Percentiles rank a stretch among this genome's conserved stretches.
phyloP scores from a whole-genome alignment of 2,888 invertebrate species.

The Boloria euphrosyne region DNA sequence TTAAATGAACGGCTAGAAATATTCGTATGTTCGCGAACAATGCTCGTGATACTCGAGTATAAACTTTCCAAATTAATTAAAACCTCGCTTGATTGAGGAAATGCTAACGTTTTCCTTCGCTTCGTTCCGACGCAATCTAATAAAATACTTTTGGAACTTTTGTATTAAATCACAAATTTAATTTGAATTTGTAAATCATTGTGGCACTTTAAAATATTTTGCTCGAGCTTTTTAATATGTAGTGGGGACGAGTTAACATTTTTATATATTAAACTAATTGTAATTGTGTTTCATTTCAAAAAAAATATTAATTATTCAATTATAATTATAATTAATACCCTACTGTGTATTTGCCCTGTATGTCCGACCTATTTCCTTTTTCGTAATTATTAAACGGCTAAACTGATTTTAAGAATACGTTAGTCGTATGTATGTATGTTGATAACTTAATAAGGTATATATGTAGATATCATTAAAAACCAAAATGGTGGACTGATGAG shows the following conservation, averaged over 20 bases:
- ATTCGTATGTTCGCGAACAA: slow-evolving; percentile 27
- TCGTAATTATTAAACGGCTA: too few species aligned
- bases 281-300: too few species aligned
- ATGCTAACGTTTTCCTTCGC: slow-evolving; percentile 22
- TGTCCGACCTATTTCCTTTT: too few species aligned
- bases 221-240: neutral
- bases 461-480: too few species aligned
- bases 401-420: too few species aligned
- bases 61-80: slow-evolving; percentile 38
- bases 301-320: too few species aligned
- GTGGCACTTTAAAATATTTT: slow-evolving; percentile 17
- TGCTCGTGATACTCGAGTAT: slow-evolving; percentile 22
- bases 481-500: too few species aligned
- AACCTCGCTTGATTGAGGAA: slow-evolving; percentile 38
- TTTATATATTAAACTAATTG: too few species aligned
- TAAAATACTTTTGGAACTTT: slow-evolving; percentile 38
- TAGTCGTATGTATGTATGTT: too few species aligned
- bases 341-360: too few species aligned
- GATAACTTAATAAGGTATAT: too few species aligned
- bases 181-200: slow-evolving; percentile 33
- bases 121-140: slow-evolving; percentile 25
- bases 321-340: too few species aligned
- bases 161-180: slow-evolving; percentile 38
- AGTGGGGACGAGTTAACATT: neutral
- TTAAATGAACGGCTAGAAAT: slow-evolving; percentile 1